Evolutionary conservation across 2,888 invertebrate species (phyloP), one percentile per base, ranked within the genome.

Genomic region (Dugesia japonica): DNA sequence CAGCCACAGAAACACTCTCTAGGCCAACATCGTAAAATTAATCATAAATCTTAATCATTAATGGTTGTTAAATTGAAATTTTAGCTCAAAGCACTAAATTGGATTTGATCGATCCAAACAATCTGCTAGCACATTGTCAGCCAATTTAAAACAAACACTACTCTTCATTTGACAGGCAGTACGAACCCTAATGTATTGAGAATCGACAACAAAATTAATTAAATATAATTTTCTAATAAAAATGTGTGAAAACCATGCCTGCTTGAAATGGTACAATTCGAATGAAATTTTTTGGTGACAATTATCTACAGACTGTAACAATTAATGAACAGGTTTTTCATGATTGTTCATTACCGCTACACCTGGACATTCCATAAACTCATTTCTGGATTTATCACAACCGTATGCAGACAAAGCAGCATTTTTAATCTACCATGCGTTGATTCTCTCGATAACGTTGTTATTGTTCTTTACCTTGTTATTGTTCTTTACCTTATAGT

Each of bases 1-100:
- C n/a, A n/a, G n/a, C n/a, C n/a, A n/a, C n/a, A n/a, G n/a, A n/a
- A n/a, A n/a, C n/a, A n/a, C 38, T 9, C 9, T 38, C 17, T 13
- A 38, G 9, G 17, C 17, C 38, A 38, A 38, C 38, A 56, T 56
- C n/a, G 56, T 56, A 56, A 56, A 56, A 56, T 56, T 56, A 56
- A 56, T 56, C 56, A 56, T 56, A 56, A 56, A 56, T 56, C 56
- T 56, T 20, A 4, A 56, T 56, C 56, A 56, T 56, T 56, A 56
- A 56, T 20, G 56, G 4, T 56, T n/a, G 4, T n/a, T n/a, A 56
- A 23, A 20, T 56, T 56, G 56, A 56, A 56, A 56, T n/a, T 56
- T 56, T 23, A 56, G 56, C 56, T 56, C n/a, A 4, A 13, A 56
- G 4, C 31, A 56, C 9, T 23, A 56, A 56, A 56, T 56, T 56